Base-by-base conservation (phyloP, 2,888 invertebrate species). In the Entomobrya proxima region DNA sequence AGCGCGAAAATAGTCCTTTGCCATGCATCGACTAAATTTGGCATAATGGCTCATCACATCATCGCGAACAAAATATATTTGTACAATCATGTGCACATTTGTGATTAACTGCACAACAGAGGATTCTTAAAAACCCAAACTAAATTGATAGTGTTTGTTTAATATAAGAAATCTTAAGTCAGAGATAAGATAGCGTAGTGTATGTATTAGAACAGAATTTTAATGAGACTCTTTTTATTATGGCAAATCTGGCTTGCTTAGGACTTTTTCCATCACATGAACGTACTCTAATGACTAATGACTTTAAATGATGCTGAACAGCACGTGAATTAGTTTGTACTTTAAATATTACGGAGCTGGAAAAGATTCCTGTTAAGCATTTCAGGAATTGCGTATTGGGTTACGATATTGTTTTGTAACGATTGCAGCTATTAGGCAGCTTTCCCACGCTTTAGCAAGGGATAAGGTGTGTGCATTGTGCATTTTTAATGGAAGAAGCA, bases 371-470 rank as follows among this genome's bases (percentile, higher is more conserved):
- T 40, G 13, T n/a, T n/a, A n/a, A n/a, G n/a, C n/a, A n/a, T n/a
- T n/a, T n/a, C n/a, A n/a, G n/a, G n/a, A n/a, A n/a, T n/a, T n/a
- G n/a, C n/a, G n/a, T n/a, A n/a, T n/a, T n/a, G n/a, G n/a, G n/a
- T n/a, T n/a, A n/a, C n/a, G n/a, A n/a, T n/a, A n/a, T n/a, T n/a
- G n/a, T n/a, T n/a, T n/a, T n/a, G n/a, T n/a, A n/a, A 58, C 30
- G 13, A 58, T 6, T 13, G 30, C 15, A 61, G 58, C n/a, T 61
- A 18, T 52, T 13, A 32, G 3, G 18, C 30, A 15, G n/a, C 15
- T 61, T 32, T 61, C 58, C 58, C 58, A 61, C 58, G 58, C 58
- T 61, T 30, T 61, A 15, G n/a, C n/a, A n/a, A n/a, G n/a, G n/a
- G n/a, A n/a, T n/a, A n/a, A n/a, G n/a, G n/a, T n/a, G n/a, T n/a